These are phyloP conservation scores for Oreochromis mossambicus DNA, from an alignment of 2,797 vertebrate genomes.

Conservation along the genomic window DNA sequence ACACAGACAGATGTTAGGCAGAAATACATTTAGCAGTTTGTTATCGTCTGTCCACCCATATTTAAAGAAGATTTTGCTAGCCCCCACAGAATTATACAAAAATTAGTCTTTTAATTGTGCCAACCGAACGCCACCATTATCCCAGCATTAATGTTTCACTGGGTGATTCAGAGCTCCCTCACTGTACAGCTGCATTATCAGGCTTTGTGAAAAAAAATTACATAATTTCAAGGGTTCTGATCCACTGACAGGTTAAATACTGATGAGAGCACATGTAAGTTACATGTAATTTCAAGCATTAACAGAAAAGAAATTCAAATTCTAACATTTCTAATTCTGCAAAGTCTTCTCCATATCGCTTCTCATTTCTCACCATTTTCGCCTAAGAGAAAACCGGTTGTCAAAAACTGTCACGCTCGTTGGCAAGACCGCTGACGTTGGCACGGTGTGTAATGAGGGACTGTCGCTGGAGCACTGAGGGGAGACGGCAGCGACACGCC, in stretches of 20 bases:
- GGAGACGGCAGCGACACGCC: slow-evolving; percentile 65
- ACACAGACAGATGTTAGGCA: not conserved
- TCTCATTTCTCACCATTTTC: slow-evolving; percentile 29
- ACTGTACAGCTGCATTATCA: not conserved
- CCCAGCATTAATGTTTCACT: not conserved
- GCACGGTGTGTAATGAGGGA: slow-evolving; percentile 74
- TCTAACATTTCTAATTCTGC: slow-evolving; percentile 12
- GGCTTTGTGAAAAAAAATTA: fast-evolving
- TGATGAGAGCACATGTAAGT: not conserved
- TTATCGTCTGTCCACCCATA: not conserved
- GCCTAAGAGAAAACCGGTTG: slow-evolving; percentile 44
- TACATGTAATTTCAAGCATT: not conserved
- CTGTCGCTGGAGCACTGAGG: slow-evolving; percentile 64
- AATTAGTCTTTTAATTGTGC: not conserved
- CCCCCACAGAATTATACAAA: not conserved
- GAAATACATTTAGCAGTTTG: not conserved
- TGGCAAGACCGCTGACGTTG: slow-evolving; percentile 51
- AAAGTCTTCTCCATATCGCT: not conserved
- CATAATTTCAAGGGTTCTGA: not conserved
- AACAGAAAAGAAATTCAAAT: not conserved
- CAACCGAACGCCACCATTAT: not conserved
- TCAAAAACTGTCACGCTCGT: slow-evolving; percentile 65
- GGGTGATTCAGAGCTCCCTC: not conserved
- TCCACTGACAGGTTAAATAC: not conserved
- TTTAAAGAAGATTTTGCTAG: not conserved